A percentile compares a stretch with the other conserved stretches of the same genome.
These are phyloP conservation scores for Lasioglossum pauxillum DNA, from an alignment of 2,888 invertebrate species.

Conservation along the genomic window DNA sequence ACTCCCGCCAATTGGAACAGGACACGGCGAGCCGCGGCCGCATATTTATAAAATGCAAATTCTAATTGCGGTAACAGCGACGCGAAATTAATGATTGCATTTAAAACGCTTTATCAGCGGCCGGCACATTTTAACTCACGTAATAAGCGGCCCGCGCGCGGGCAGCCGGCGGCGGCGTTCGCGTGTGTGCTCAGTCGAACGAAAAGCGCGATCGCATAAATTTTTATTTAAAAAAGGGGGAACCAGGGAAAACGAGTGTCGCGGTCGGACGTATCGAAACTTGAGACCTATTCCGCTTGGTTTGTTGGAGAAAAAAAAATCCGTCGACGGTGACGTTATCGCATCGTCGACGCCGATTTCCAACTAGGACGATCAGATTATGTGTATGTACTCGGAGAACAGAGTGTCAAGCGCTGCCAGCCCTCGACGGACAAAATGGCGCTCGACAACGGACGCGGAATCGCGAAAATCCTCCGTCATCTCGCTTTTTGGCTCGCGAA, in stretches of 20 bases:
- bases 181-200: conserved; percentile 46
- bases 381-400: no score
- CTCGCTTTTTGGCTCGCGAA: neutral
- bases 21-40: conserved; percentile 49
- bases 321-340: neutral
- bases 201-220: conserved; percentile 55
- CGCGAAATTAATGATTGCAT: conserved; percentile 77
- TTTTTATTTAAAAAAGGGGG: conserved; percentile 37
- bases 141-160: conserved; percentile 59
- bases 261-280: conserved; percentile 13
- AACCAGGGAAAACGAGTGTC: neutral
- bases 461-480: neutral
- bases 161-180: conserved; percentile 7
- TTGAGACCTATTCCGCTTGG: neutral
- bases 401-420: neutral
- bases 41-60: conserved; percentile 80
- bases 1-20: conserved; percentile 37
- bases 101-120: conserved; percentile 76
- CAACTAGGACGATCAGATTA: conserved; percentile 5
- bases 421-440: neutral
- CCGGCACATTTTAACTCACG: conserved; percentile 64
- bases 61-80: conserved; percentile 77
- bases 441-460: neutral
- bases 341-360: conserved; percentile 2
- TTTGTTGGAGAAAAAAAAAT: neutral